phyloP scores from a whole-genome alignment of 2,888 invertebrate genomes.

The Autographa pulchrina region DNA sequence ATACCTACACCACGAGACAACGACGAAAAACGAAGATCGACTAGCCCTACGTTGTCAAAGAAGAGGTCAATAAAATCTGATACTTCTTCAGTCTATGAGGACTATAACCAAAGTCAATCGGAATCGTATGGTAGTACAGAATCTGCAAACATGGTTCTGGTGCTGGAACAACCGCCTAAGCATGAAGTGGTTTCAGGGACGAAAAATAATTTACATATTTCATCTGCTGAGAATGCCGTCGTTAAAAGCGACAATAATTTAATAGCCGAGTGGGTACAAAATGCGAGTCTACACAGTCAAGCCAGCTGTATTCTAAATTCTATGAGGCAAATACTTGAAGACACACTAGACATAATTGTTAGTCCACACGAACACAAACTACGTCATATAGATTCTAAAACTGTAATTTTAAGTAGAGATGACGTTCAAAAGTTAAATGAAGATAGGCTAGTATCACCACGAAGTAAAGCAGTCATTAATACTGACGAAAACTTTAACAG shows the following conservation, averaged over 20 bases:
- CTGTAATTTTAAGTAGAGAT: constrained; percentile 60
- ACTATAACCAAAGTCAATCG: constrained; percentile 23
- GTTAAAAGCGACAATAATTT: constrained; percentile 51
- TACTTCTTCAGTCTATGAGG: constrained; percentile 44
- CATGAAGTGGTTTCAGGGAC: constrained; percentile 22
- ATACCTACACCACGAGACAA: constrained; percentile 59
- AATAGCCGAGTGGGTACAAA: constrained; percentile 58
- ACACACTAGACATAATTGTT: constrained; percentile 68
- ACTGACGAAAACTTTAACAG: constrained; percentile 59
- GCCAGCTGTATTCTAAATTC: constrained; percentile 49
- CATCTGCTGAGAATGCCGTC: constrained; percentile 9
- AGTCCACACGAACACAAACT: constrained; percentile 44
- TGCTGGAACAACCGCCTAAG: constrained; percentile 55
- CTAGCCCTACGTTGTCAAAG: constrained; percentile 56
- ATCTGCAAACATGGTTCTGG: constrained; percentile 61
- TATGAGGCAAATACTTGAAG: constrained; percentile 72
- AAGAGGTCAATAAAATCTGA: constrained; percentile 57
- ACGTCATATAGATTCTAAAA: constrained; percentile 58
- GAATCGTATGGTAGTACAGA: constrained; percentile 40
- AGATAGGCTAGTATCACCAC: constrained; percentile 57
- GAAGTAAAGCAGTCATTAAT: constrained; percentile 62
- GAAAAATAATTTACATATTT: constrained; percentile 16
- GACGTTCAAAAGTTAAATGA: constrained; percentile 32
- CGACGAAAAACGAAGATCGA: constrained; percentile 51
- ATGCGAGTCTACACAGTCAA: constrained; percentile 47